Evolutionary conservation across 2,113 vertebrate species (phyloP).

Genomic region (Aix galericulata): DNA sequence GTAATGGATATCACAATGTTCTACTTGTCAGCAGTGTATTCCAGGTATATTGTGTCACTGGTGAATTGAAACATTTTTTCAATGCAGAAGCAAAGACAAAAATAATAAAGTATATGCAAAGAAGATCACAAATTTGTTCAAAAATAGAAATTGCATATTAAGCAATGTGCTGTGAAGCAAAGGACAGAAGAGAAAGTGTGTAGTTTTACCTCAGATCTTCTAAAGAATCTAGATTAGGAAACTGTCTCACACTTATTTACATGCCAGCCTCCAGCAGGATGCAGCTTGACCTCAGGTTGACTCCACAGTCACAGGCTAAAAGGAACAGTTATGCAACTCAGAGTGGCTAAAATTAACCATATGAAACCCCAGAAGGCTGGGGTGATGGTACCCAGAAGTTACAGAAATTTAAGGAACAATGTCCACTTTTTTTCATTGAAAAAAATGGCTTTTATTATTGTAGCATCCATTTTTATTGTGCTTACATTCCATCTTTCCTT

Average conservation of each 20-base stretch:
- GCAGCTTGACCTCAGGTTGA: constrained; percentile 55
- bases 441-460: neutral
- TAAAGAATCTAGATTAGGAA: constrained; percentile 7
- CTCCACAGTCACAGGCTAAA: constrained; percentile 56
- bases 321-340: constrained; percentile 61
- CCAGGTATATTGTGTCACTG: neutral
- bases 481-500: neutral
- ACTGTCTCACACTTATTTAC: constrained; percentile 11
- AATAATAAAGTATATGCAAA: neutral
- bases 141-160: neutral
- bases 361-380: constrained; percentile 7
- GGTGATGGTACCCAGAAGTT: constrained; percentile 15
- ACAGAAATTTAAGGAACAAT: neutral
- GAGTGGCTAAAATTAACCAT: constrained; percentile 58
- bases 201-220: neutral
- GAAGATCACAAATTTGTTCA: neutral
- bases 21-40: neutral
- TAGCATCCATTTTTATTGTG: neutral
- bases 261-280: constrained; percentile 42
- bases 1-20: neutral
- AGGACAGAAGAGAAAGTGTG: neutral
- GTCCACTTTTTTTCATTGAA: neutral
- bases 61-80: neutral
- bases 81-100: neutral
- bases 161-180: neutral